Evolutionary conservation across 2,113 vertebrate species (phyloP).

Genomic region (Corythoichthys haematopterus): DNA sequence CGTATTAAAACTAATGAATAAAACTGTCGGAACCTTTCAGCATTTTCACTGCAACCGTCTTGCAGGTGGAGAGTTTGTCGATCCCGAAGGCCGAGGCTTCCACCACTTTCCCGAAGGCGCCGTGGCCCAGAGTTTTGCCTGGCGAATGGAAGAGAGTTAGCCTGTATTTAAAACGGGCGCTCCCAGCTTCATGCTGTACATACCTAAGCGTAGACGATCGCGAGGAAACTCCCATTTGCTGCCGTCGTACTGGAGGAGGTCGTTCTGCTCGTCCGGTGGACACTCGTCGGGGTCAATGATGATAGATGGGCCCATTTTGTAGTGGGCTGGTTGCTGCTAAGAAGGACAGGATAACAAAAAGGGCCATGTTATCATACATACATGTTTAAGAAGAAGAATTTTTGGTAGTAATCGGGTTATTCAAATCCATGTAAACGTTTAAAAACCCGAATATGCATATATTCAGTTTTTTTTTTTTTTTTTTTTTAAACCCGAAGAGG

Average conservation of each 20-base stretch:
- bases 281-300: conserved; percentile 92
- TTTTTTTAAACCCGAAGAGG: no score
- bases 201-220: conserved; percentile 76
- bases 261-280: conserved; percentile 86
- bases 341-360: background rate
- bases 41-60: conserved; percentile 96
- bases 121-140: conserved; percentile 93
- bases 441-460: background rate
- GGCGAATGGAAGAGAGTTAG: conserved; percentile 20
- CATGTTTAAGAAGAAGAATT: no score
- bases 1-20: background rate
- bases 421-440: background rate
- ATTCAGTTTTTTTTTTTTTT: no score
- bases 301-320: conserved; percentile 89
- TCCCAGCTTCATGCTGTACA: background rate
- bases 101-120: conserved; percentile 93
- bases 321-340: conserved; percentile 74
- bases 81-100: conserved; percentile 93
- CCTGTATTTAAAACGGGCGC: background rate
- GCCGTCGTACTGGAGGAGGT: conserved; percentile 87
- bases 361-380: background rate
- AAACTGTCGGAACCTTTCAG: conserved; percentile 79
- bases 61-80: conserved; percentile 92
- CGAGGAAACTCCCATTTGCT: conserved; percentile 93
- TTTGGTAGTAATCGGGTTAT: no score